Evolutionary conservation across 2,888 invertebrate genomes (phyloP).

Genomic region (Julus scandinavius): DNA sequence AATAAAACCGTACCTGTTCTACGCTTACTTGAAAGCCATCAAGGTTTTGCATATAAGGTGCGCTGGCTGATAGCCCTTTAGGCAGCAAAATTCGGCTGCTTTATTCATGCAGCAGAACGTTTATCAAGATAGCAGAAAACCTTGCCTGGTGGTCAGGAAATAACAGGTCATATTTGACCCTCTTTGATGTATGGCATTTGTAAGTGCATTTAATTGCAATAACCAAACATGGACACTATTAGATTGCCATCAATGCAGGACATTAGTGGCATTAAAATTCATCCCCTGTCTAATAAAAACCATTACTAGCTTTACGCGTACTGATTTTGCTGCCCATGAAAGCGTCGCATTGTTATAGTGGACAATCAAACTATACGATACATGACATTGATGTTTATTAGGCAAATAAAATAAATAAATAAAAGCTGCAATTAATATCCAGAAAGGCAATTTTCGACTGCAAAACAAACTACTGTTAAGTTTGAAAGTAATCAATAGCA

Average conservation of each 20-base stretch:
- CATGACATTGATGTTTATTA: no score
- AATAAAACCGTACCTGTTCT: slow-evolving; percentile 29
- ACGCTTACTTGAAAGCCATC: background rate
- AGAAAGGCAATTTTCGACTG: no score
- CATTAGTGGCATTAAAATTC: slow-evolving; percentile 19
- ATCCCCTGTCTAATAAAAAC: slow-evolving; percentile 8
- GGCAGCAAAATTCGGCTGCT: background rate
- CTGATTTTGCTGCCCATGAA: background rate
- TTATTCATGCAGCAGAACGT: background rate
- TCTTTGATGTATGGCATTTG: slow-evolving; percentile 24
- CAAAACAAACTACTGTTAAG: no score
- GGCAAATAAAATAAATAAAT: no score
- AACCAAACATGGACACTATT: slow-evolving; percentile 25
- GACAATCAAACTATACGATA: background rate
- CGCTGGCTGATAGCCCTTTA: slow-evolving; percentile 21
- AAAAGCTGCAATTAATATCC: no score
- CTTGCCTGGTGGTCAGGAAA: slow-evolving; percentile 33
- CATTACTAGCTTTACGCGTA: background rate
- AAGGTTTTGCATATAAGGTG: background rate
- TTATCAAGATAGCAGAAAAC: slow-evolving; percentile 16
- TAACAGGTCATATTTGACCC: background rate
- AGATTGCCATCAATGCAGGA: slow-evolving; percentile 23
- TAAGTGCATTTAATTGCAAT: slow-evolving; percentile 36
- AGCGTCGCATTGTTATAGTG: background rate
- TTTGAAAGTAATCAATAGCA: no score